Base-by-base conservation (phyloP, 2,888 invertebrate genomes). In the Drosophila histrio region DNA sequence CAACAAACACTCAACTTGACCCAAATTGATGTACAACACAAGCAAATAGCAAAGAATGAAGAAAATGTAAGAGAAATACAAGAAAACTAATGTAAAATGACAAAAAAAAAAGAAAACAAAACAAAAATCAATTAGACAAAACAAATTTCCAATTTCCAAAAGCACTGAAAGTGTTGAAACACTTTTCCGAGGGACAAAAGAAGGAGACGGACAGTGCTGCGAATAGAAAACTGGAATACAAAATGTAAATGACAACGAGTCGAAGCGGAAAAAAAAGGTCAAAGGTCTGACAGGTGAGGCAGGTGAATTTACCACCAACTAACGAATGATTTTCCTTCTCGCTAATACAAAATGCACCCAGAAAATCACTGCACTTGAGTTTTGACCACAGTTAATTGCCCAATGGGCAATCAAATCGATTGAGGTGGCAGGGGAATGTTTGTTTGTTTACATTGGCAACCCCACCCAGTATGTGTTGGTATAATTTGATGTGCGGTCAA, bases 91-190 rank as follows among this genome's bases (percentile, higher is more conserved):
- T 15, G 13, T 8, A 13, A 24, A 38, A 54, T 28, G 8, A 9
- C 28, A 41, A 47, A 44, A 34, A 8, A 41, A 36, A 41, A 47
- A 44, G 28, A 8, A 41, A 36, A 39, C 9, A 24, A 46, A 39
- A 26, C 19, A 58, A 28, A 72, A 74, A 69, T 68, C 72, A 77
- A 74, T 77, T 65, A 72, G 49, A 47, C 30, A 38, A 21, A 58
- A 62, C 47, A 41, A 59, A 59, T 71, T 58, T 64, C 22, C 39
- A 60, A 57, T 43, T 61, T 44, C 30, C 13, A 6, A 21, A 15
- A 26, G 30, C 28, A 24, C 13, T 5, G 15, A 24, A 56, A 36
- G 13, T 26, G 47, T 41, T 30, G 9, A 41, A 39, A 15, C 8
- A 24, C n/a, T n/a, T 28, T 17, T 66, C 32, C 39, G 15, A 8